Conservation (phyloP, 2,888 invertebrate genomes). For the Machimus rusticus region DNA sequence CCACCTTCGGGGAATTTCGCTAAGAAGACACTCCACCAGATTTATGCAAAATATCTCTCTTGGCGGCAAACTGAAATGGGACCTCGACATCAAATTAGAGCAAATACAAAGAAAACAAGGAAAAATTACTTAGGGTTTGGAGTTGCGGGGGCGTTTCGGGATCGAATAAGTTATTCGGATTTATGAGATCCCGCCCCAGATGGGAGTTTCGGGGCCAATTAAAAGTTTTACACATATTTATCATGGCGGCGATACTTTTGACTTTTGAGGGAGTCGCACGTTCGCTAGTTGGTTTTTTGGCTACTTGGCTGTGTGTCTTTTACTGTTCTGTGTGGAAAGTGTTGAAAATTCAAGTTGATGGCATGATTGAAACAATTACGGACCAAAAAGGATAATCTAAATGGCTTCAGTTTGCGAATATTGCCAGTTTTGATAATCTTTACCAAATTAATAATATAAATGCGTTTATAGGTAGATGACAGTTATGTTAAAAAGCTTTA, state of each 20-base stretch:
- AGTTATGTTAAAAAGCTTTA: not conserved
- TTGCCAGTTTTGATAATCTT: not conserved
- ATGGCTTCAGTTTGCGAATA: not conserved
- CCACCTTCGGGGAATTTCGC: not conserved
- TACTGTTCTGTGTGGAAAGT: conserved; percentile 30
- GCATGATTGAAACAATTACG: conserved; percentile 6
- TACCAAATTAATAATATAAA: not conserved
- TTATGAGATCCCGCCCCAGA: conserved; percentile 37
- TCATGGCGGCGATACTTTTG: conserved; percentile 1
- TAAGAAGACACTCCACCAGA: conserved; percentile 1
- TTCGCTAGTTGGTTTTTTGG: not conserved
- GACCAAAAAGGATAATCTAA: not conserved
- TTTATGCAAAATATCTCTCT: conserved; percentile 16
- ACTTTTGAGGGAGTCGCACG: not conserved
- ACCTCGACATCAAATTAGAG: not conserved
- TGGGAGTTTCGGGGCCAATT: conserved; percentile 44
- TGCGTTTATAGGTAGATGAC: not conserved
- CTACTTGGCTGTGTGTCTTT: conserved; percentile 11
- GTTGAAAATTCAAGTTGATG: conserved; percentile 12
- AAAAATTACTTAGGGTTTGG: not conserved
- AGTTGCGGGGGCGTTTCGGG: not conserved
- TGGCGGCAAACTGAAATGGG: not conserved
- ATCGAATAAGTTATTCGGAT: conserved; percentile 44
- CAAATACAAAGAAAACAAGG: conserved; percentile 1
- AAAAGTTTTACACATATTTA: conserved; percentile 44